Evolutionary conservation across 2,113 vertebrate genomes (phyloP).

Genomic region (Phycodurus eques): DNA sequence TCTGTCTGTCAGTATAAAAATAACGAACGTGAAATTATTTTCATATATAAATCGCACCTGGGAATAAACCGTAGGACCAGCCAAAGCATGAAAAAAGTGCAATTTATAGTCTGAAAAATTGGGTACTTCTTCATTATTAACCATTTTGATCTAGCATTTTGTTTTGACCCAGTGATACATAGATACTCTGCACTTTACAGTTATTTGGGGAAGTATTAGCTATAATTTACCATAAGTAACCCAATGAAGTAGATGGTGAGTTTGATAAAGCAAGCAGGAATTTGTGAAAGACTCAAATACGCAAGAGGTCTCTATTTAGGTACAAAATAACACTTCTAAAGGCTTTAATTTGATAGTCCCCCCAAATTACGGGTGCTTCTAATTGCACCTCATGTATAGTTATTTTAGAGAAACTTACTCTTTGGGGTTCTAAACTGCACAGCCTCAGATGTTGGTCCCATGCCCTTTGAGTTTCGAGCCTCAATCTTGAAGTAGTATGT

Average conservation of each 20-base stretch:
- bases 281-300: background rate
- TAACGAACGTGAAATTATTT: too few species aligned
- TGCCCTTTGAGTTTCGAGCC: constrained; percentile 96
- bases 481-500: constrained; percentile 98
- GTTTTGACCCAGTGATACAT: too few species aligned
- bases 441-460: constrained; percentile 97
- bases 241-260: background rate
- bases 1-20: too few species aligned
- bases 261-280: background rate
- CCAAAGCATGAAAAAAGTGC: too few species aligned
- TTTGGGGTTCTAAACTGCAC: constrained; percentile 96
- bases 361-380: background rate
- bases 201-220: too few species aligned
- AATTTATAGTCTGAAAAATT: too few species aligned
- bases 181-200: too few species aligned
- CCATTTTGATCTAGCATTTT: too few species aligned
- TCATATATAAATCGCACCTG: too few species aligned
- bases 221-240: too few species aligned
- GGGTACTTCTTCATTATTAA: too few species aligned
- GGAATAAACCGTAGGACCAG: too few species aligned
- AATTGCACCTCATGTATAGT: background rate
- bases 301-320: background rate
- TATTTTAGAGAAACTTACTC: constrained; percentile 70
- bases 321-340: background rate
- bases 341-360: background rate